A percentile compares a stretch with the other conserved stretches of the same genome.
Evolutionary conservation across 2,888 invertebrate species (phyloP).

Genomic region (Gnatocerus cornutus): DNA sequence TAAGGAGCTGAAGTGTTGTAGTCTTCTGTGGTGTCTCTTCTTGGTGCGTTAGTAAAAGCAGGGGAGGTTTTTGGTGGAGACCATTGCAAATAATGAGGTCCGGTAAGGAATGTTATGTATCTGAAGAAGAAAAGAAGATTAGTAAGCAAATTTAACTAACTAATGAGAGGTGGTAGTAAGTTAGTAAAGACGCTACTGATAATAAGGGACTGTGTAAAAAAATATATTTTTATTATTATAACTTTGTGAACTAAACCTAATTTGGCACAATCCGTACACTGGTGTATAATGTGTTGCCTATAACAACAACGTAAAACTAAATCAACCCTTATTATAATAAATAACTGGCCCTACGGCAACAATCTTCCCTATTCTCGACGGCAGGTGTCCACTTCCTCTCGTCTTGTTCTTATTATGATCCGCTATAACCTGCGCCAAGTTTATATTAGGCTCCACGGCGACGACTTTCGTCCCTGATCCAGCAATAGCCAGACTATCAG

Average conservation of each 20-base stretch:
- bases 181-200: too few relatives aligned
- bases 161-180: too few relatives aligned
- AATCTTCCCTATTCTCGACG: conserved; percentile 78
- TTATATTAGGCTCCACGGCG: conserved; percentile 77
- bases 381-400: conserved; percentile 56
- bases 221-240: too few relatives aligned
- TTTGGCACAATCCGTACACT: conserved; percentile 8
- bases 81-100: conserved; percentile 57
- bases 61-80: conserved; percentile 49
- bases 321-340: conserved; percentile 74
- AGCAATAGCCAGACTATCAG: conserved; percentile 83
- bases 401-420: conserved; percentile 62
- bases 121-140: conserved; percentile 53
- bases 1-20: conserved; percentile 59
- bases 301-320: not conserved
- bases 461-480: conserved; percentile 83
- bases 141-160: not conserved
- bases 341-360: conserved; percentile 84
- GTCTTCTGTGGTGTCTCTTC: conserved; percentile 31
- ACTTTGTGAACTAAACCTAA: not conserved
- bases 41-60: conserved; percentile 3
- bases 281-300: conserved; percentile 28
- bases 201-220: too few relatives aligned
- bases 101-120: conserved; percentile 56
- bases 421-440: conserved; percentile 74